Evolutionary conservation across 2,113 vertebrate genomes (phyloP).

Genomic region (Epinephelus moara): DNA sequence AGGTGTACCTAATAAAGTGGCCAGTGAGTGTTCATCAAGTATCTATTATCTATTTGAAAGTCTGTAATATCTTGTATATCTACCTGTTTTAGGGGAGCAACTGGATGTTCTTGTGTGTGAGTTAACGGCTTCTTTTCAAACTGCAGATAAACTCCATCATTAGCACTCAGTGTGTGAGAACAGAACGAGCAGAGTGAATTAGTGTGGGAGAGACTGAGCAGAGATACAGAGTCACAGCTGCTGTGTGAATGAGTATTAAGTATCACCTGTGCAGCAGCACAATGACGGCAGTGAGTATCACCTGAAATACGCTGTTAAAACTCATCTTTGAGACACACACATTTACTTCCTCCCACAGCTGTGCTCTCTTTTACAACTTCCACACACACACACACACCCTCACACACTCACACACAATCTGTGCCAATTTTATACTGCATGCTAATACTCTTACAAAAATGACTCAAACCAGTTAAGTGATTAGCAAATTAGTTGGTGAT

Average conservation of each 20-base stretch:
- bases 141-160: neutral
- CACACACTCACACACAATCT: no score
- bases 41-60: no score
- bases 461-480: no score
- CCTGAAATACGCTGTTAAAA: neutral
- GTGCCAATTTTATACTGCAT: no score
- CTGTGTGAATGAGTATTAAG: neutral
- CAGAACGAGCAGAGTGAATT: neutral
- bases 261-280: neutral
- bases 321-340: neutral
- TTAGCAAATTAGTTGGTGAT: no score
- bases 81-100: neutral
- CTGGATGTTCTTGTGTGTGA: neutral
- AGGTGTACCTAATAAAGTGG: no score
- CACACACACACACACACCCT: no score
- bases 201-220: neutral
- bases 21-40: no score
- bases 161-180: neutral
- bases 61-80: no score
- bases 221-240: neutral
- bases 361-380: neutral
- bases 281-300: conserved; percentile 1
- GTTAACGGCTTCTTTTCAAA: neutral
- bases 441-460: no score
- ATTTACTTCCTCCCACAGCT: neutral